Percentiles rank a stretch among this genome's conserved stretches.
Evolutionary conservation across 1,140 invertebrate genomes (phyloP).

Genomic region (Trigoniulus corallinus): DNA sequence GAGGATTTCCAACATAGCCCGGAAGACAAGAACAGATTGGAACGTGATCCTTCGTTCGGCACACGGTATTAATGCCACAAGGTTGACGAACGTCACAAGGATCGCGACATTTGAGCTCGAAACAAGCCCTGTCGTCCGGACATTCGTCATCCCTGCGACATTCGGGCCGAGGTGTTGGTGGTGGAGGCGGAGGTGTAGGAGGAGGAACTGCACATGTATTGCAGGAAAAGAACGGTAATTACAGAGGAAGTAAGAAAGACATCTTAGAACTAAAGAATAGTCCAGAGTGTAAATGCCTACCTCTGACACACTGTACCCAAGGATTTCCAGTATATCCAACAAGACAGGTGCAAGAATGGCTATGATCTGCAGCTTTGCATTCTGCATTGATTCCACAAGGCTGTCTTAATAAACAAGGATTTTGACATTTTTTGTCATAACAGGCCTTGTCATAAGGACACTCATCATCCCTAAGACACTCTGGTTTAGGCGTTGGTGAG

Average conservation of each 20-base stretch:
- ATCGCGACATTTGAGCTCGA: conserved; percentile 14
- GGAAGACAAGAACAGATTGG: conserved; percentile 36
- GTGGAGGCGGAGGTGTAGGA: background rate
- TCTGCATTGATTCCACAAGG: conserved; percentile 42
- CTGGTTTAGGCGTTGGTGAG: conserved; percentile 18
- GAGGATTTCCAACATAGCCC: conserved; percentile 70
- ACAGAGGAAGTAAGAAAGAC: too few species aligned
- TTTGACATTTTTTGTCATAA: conserved; percentile 63
- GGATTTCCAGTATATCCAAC: conserved; percentile 5
- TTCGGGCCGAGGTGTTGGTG: conserved; percentile 52
- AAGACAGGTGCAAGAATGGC: conserved; percentile 15
- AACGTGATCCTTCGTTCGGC: conserved; percentile 12
- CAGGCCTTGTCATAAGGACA: conserved; percentile 61
- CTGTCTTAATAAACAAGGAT: conserved; percentile 58
- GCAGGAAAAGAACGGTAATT: too few species aligned
- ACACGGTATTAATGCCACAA: conserved; percentile 49
- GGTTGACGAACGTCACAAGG: conserved; percentile 14
- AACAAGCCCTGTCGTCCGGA: conserved; percentile 15
- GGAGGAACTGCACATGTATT: too few species aligned
- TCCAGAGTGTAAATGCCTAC: too few species aligned
- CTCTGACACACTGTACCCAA: background rate
- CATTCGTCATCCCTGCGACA: conserved; percentile 15
- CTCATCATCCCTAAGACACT: conserved; percentile 58
- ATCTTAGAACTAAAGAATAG: too few species aligned
- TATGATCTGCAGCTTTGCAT: conserved; percentile 17